These are phyloP conservation scores for Drosophila lowei DNA, from an alignment of 1,140 invertebrate species.

Conservation along the genomic window DNA sequence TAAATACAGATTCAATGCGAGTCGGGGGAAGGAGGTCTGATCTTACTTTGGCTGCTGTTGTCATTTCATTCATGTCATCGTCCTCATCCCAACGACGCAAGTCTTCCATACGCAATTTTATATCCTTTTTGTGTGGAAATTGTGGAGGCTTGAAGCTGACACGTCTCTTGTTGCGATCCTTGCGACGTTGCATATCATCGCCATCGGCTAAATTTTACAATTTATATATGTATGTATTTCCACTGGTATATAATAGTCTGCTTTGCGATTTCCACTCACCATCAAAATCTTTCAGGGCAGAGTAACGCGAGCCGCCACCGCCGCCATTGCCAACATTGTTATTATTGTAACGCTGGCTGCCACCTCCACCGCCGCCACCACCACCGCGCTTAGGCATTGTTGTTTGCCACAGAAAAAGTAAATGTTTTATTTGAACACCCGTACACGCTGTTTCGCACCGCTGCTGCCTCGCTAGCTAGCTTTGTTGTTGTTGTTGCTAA, in stretches of 20 bases:
- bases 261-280: conserved; percentile 37
- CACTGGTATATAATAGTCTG: background rate
- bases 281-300: conserved; percentile 61
- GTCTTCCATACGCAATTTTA: conserved; percentile 65
- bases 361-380: conserved; percentile 45
- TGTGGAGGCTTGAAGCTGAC: conserved; percentile 77
- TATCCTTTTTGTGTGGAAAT: conserved; percentile 54
- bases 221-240: background rate
- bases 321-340: conserved; percentile 13
- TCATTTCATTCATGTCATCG: conserved; percentile 72
- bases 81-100: conserved; percentile 78
- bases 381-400: conserved; percentile 73
- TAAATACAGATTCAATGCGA: too few species aligned
- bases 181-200: conserved; percentile 67
- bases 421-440: background rate
- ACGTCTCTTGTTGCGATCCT: conserved; percentile 71
- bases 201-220: conserved; percentile 1
- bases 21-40: background rate
- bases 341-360: conserved; percentile 15
- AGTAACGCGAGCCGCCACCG: conserved; percentile 60
- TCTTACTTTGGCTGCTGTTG: conserved; percentile 47
- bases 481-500: background rate
- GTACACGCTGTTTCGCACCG: conserved; percentile 17
- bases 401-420: background rate
- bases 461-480: too few species aligned